Base-by-base conservation (phyloP, 2,113 vertebrate genomes). In the Onychorhynchus coronatus region DNA sequence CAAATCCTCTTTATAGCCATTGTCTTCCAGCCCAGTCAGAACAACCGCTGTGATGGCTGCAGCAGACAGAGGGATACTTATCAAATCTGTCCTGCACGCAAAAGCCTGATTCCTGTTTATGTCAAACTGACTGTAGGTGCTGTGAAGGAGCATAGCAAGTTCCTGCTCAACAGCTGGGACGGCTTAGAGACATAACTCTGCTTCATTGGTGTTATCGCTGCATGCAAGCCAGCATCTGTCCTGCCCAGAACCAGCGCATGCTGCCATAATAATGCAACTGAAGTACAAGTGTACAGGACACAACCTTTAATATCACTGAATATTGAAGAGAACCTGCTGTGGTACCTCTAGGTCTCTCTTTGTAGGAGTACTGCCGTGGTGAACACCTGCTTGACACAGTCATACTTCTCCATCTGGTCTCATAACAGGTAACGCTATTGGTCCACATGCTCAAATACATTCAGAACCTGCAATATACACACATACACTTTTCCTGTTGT, bases 321-420 rank as follows among this genome's bases (percentile, higher is more conserved):
- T 35, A 49, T 5, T 37, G 70, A 82, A 3, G 10, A 61, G 13
- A 44, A 49, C 39, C 12, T 44, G 25, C 23, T 76, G 6, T 37
- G 39, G 7, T 61, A 61, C 14, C 27, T 55, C 35, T 73, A 55
- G 19, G 20, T 39, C 39, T 87, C 19, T 79, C 62, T 67, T 84
- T 0, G 0, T 5, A 62, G 11, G 10, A 75, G 58, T 37, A 68
- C 5, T 65, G 14, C 37, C 65, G 44, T 22, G 9, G 39, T 23
- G 42, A 85, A 80, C 46, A 70, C 9, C 44, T 67, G 22, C n/a
- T 56, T 78, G 58, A 59, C 28, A 13, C 0, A 31, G 16, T 8
- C 30, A 10, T 46, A 25, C 81, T 92, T 74, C 19, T 81, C 28
- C 19, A 19, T 82, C 73, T 41, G 11, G 14, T 92, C 52, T 39